These are phyloP conservation scores for Himalopsyche kuldschensis DNA, from an alignment of 2,888 invertebrate species.

Conservation along the genomic window DNA sequence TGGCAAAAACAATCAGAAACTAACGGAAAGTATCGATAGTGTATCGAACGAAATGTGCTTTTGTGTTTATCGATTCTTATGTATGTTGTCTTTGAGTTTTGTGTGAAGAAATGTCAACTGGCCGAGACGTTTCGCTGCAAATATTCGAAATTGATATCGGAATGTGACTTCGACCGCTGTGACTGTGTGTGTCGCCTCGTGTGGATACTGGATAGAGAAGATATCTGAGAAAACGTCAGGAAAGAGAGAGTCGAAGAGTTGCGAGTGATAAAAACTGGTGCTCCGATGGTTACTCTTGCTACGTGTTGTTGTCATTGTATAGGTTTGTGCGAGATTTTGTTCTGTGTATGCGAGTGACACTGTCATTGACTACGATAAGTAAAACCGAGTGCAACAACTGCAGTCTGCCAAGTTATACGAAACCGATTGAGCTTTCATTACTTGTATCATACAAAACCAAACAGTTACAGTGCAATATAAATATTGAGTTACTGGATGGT, in stretches of 20 bases:
- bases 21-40: not conserved
- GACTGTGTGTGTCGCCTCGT: conserved; percentile 10
- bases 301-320: conserved; percentile 1
- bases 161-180: conserved; percentile 22
- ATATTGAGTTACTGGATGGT: no score
- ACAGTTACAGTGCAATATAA: not conserved
- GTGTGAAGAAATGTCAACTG: conserved; percentile 1
- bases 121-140: not conserved
- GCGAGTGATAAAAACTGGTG: conserved; percentile 34
- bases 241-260: conserved; percentile 27
- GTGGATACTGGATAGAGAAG: conserved; percentile 18
- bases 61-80: not conserved
- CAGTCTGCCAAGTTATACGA: not conserved
- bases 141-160: conserved; percentile 25
- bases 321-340: not conserved
- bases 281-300: conserved; percentile 3
- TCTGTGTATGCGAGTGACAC: not conserved
- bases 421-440: not conserved
- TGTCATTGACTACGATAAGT: not conserved
- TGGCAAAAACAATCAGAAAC: not conserved
- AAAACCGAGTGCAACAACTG: not conserved
- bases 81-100: not conserved
- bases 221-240: conserved; percentile 26
- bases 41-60: not conserved
- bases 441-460: not conserved